Evolutionary conservation across 2,113 vertebrate genomes (phyloP), one percentile per base, ranked within the genome.

Genomic region (Dolichotis patagonum): DNA sequence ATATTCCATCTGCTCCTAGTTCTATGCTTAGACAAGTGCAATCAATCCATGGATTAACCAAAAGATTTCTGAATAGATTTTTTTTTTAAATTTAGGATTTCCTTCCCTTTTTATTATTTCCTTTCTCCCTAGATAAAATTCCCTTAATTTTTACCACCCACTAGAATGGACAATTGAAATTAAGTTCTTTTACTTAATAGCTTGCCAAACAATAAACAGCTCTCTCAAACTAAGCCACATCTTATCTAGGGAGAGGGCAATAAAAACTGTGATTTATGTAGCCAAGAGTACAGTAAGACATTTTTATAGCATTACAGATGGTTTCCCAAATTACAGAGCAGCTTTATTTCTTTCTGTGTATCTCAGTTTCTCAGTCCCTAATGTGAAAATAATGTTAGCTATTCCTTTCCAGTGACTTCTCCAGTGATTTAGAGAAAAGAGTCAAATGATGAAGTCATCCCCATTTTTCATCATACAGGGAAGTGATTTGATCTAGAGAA

Each of bases 131-230:
- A 71, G 71, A 90, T 22, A 41, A 91, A 93, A 95, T 96, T 88
- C 82, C 91, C 80, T 95, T 93, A 95, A 75, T 94, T 94, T 83
- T 96, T 96, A 96, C 62, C 95, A 96, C 73, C 67, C 91, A 94
- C 89, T 95, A 94, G 89, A 94, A 95, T n/a, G 84, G 95, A 97
- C 97, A 96, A 96, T 97, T 88, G 83, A 96, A 96, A 96, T 97
- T 91, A 81, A 86, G 67, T 78, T 92, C 62, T 97, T 93, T 96
- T 41, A 89, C 75, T 97, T 94, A 93, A 93, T 69, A 96, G 96
- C 95, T 87, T 97, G 97, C 97, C 97, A 97, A 97, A 81, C 71
- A 60, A 95, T 97, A 98, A 97, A 98, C 96, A 98, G 77, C 86
- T 94, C 97, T 97, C 95, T 98, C 93, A 81, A 96, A 95, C 87